Evolutionary conservation across 2,113 vertebrate genomes (phyloP).

Genomic region (Dicerorhinus sumatrensis): DNA sequence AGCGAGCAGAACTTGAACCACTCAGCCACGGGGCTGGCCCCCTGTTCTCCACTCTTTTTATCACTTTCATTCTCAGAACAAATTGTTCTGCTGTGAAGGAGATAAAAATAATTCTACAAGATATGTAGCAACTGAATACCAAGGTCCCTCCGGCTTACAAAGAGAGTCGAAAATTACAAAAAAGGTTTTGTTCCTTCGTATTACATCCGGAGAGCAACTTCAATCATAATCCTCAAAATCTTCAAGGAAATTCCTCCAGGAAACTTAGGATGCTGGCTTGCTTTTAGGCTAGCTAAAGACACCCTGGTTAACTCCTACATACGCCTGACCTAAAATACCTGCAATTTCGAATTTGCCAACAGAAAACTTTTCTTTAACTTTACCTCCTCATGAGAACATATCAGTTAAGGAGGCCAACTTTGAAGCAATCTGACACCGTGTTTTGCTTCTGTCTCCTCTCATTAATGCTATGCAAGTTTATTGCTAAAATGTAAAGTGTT

Average conservation of each 20-base stretch:
- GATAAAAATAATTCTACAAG: neutral
- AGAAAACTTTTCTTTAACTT: neutral
- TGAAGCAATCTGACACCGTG: neutral
- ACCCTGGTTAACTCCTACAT: neutral
- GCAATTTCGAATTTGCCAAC: neutral
- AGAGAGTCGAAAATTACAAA: neutral
- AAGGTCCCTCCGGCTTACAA: neutral
- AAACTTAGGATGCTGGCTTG: neutral
- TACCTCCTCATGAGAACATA: neutral
- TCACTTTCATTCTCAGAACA: conserved; percentile 2
- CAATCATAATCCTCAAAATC: neutral
- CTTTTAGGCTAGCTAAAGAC: neutral
- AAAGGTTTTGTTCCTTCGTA: neutral
- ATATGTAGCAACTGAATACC: neutral
- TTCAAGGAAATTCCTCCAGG: neutral
- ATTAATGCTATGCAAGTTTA: neutral
- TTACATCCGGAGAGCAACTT: neutral
- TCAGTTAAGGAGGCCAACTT: neutral
- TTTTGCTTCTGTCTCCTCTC: neutral
- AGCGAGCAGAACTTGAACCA: too few species aligned
- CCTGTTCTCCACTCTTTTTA: neutral
- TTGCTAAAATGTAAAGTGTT: neutral
- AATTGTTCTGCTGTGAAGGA: neutral
- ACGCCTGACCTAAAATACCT: neutral
- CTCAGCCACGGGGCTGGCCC: too few species aligned